A percentile compares a stretch with the other conserved stretches of the same genome.
Evolutionary conservation across 2,797 vertebrate species (phyloP).

Genomic region (Pipistrellus pipistrellus): DNA sequence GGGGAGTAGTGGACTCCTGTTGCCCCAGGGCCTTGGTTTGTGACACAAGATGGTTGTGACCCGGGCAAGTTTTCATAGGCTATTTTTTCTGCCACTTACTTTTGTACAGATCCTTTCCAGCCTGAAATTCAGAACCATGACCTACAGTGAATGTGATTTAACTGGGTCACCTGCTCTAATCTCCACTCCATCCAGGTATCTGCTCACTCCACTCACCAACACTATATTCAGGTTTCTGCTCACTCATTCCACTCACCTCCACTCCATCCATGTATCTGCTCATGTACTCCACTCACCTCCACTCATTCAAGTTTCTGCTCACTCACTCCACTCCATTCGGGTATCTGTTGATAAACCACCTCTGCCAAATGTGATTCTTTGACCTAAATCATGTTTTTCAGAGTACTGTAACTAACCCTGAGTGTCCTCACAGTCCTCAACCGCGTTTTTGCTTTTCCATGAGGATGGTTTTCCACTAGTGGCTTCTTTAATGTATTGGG

Average conservation of each 20-base stretch:
- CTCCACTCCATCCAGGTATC: background rate
- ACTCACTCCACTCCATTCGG: background rate
- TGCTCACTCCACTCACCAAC: background rate
- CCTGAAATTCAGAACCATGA: background rate
- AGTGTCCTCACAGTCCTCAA: background rate
- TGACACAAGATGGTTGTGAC: background rate
- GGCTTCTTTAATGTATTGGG: background rate
- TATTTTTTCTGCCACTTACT: background rate
- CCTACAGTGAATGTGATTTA: background rate
- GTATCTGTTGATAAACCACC: too few species aligned
- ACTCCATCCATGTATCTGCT: too few species aligned
- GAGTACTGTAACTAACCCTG: background rate
- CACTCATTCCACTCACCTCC: background rate
- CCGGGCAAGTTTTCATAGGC: background rate
- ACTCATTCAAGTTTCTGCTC: too few species aligned
- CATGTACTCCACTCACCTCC: too few species aligned
- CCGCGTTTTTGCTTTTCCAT: background rate
- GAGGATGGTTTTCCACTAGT: background rate
- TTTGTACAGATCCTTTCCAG: background rate
- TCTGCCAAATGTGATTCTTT: background rate
- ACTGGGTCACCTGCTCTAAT: too few species aligned
- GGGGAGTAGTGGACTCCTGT: too few species aligned
- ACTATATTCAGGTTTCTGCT: too few species aligned
- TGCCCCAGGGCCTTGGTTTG: background rate
- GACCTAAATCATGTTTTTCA: background rate